These are phyloP conservation scores for Trichechus manatus DNA, from an alignment of 2,113 vertebrate genomes.

Conservation along the genomic window DNA sequence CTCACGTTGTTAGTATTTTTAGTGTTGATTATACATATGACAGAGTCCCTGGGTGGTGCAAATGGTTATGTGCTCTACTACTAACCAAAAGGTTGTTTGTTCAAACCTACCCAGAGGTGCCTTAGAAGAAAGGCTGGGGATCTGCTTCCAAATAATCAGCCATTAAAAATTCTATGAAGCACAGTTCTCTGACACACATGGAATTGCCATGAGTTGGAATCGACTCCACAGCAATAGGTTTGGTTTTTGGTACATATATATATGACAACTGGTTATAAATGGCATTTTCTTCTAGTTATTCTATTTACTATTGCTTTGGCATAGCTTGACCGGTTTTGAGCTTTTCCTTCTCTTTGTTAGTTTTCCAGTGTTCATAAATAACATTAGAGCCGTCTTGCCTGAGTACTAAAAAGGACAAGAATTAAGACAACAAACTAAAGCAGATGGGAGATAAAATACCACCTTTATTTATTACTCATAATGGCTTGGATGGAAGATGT, in stretches of 20 bases:
- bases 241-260: background rate
- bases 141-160: too few relatives aligned
- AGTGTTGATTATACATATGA: background rate
- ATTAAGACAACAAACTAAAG: background rate
- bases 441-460: background rate
- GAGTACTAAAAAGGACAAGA: background rate
- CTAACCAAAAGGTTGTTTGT: too few relatives aligned
- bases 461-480: background rate
- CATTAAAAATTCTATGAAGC: too few relatives aligned
- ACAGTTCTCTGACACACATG: background rate
- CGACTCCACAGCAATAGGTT: background rate
- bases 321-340: background rate
- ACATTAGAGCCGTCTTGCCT: background rate
- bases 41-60: background rate
- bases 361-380: constrained; percentile 31
- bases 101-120: too few relatives aligned
- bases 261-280: background rate
- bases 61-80: too few relatives aligned
- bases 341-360: constrained; percentile 38
- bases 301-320: background rate
- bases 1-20: background rate
- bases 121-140: too few relatives aligned
- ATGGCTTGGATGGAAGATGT: background rate
- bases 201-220: background rate
- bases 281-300: background rate